Conservation (phyloP, 2,113 vertebrate species). For the Sterna hirundo region DNA sequence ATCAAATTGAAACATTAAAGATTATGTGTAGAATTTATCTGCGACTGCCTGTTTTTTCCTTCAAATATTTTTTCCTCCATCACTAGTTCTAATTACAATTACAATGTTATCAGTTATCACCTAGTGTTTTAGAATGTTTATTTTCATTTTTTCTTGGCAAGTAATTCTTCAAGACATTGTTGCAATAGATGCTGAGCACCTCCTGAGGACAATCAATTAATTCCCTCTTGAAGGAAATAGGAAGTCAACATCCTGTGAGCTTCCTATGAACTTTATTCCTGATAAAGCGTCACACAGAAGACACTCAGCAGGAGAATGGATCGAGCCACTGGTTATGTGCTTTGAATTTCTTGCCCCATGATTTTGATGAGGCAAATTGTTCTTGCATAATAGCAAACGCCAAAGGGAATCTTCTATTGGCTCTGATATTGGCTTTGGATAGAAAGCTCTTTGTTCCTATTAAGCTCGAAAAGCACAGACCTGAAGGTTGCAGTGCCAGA, state of each 20-base stretch:
- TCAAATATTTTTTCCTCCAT: neutral
- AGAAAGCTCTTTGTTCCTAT: constrained; percentile 18
- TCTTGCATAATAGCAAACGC: constrained; percentile 37
- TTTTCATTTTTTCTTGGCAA: neutral
- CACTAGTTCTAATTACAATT: neutral
- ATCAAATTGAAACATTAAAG: neutral
- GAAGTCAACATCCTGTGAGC: neutral
- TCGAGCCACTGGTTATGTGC: neutral
- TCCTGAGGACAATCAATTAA: constrained; percentile 13
- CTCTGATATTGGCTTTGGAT: constrained; percentile 10
- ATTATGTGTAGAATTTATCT: neutral
- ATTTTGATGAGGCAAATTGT: neutral
- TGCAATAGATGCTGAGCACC: neutral
- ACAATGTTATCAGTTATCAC: neutral
- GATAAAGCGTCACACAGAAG: neutral
- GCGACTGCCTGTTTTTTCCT: neutral
- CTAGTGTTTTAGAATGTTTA: neutral
- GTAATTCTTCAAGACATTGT: neutral
- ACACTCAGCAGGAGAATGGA: neutral
- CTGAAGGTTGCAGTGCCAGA: constrained; percentile 27
- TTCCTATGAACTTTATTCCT: neutral
- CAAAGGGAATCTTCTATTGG: neutral
- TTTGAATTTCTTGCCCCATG: constrained; percentile 5
- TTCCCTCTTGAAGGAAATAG: neutral
- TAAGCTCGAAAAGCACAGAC: constrained; percentile 14